These are phyloP conservation scores for Mobula birostris DNA, from an alignment of 2,113 vertebrate species.

Conservation along the genomic window DNA sequence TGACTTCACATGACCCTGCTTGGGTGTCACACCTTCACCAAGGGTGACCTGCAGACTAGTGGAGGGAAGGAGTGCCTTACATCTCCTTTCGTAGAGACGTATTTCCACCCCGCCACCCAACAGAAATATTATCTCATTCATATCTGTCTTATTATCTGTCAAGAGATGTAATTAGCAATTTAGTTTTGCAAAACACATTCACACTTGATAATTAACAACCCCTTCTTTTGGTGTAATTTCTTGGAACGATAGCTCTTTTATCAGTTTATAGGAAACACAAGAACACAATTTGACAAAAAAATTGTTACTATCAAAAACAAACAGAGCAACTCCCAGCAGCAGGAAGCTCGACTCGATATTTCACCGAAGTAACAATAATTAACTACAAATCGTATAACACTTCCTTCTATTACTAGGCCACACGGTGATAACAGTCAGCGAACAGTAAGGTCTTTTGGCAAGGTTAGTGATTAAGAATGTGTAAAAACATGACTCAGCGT, in stretches of 20 bases:
- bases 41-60: no score
- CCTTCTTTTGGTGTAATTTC: not conserved
- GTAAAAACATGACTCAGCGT: not conserved
- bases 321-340: not conserved
- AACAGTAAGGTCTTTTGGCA: not conserved
- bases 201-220: not conserved
- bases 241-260: not conserved
- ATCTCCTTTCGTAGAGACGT: no score
- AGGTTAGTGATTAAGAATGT: slow-evolving; percentile 14
- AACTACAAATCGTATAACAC: not conserved
- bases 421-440: not conserved
- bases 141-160: not conserved
- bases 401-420: not conserved
- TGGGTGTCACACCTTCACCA: no score
- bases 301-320: not conserved
- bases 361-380: not conserved
- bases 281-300: not conserved
- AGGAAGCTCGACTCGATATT: not conserved
- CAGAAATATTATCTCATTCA: not conserved
- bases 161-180: not conserved
- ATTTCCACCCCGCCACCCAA: no score
- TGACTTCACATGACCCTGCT: no score
- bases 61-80: no score
- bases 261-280: not conserved
- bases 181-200: not conserved